A percentile compares a stretch with the other conserved stretches of the same genome.
These are phyloP conservation scores for Drosophila putrida DNA, from an alignment of 2,888 invertebrate species.

Conservation along the genomic window DNA sequence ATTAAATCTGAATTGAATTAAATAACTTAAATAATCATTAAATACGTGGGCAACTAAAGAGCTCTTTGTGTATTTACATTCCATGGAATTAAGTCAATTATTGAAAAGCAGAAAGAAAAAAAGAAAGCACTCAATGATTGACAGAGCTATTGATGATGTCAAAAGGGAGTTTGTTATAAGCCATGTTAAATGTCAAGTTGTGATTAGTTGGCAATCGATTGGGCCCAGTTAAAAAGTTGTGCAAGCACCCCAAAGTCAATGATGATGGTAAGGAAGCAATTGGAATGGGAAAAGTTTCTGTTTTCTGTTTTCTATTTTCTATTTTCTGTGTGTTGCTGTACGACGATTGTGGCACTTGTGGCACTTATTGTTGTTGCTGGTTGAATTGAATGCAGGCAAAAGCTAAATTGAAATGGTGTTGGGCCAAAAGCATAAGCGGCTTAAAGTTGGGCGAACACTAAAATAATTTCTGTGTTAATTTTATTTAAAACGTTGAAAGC, in stretches of 20 bases:
- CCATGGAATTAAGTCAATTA: neutral
- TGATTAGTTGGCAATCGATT: conserved; percentile 33
- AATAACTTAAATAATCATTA: too few relatives aligned
- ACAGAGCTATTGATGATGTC: conserved; percentile 1
- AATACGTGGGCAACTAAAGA: neutral
- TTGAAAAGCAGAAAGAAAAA: neutral
- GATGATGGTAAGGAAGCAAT: conserved; percentile 23
- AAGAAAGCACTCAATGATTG: neutral
- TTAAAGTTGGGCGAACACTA: conserved; percentile 68
- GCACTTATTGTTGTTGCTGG: conserved; percentile 12
- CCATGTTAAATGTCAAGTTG: conserved; percentile 21
- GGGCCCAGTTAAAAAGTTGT: conserved; percentile 28
- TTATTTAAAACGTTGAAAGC: conserved; percentile 60
- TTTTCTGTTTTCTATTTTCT: conserved; percentile 8
- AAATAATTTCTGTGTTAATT: conserved; percentile 76
- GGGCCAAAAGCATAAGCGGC: conserved; percentile 62
- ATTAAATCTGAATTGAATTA: neutral
- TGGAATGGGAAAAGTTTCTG: conserved; percentile 18
- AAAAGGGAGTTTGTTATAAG: conserved; percentile 4
- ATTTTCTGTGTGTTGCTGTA: neutral
- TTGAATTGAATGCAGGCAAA: conserved; percentile 39
- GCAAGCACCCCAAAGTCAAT: conserved; percentile 3
- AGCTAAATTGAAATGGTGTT: conserved; percentile 46
- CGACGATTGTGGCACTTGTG: conserved; percentile 2
- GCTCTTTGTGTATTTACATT: neutral